A percentile compares a stretch with the other conserved stretches of the same genome.
Evolutionary conservation across 2,113 vertebrate genomes (phyloP).

Genomic region (Gallinago undulata): DNA sequence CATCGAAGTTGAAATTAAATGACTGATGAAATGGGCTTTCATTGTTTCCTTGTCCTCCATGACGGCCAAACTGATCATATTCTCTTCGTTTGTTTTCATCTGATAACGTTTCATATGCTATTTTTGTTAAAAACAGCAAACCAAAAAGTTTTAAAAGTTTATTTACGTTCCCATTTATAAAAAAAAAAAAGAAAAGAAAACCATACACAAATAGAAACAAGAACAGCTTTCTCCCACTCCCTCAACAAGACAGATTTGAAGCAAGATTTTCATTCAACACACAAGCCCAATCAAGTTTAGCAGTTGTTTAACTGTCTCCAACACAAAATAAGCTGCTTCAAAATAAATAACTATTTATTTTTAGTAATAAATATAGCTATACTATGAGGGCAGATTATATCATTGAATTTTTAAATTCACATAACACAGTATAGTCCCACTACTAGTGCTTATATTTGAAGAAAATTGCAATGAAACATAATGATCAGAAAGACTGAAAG

Average conservation of each 20-base stretch:
- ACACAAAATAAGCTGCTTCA: not conserved
- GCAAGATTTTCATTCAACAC: not conserved
- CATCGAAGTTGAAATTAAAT: constrained; percentile 93
- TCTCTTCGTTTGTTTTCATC: constrained; percentile 87
- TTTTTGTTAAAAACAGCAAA: not conserved
- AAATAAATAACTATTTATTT: not conserved
- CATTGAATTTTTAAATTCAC: not conserved
- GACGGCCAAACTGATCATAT: constrained; percentile 87
- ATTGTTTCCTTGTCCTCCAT: constrained; percentile 65
- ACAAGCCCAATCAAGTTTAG: not conserved
- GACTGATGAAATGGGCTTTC: constrained; percentile 82
- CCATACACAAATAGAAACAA: not conserved
- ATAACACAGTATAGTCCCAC: not conserved
- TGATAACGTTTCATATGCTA: constrained; percentile 93
- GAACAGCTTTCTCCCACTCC: not conserved
- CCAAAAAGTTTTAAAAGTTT: not conserved
- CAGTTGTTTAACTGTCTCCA: not conserved
- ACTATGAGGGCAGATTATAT: not conserved
- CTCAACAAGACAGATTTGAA: not conserved
- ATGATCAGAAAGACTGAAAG: not conserved
- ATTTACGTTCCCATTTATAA: not conserved
- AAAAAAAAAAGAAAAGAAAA: not conserved
- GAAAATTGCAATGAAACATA: not conserved
- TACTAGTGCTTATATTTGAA: not conserved
- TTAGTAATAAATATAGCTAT: not conserved